phyloP scores from a whole-genome alignment of 1,140 invertebrate genomes.

The Papilio dardanus region DNA sequence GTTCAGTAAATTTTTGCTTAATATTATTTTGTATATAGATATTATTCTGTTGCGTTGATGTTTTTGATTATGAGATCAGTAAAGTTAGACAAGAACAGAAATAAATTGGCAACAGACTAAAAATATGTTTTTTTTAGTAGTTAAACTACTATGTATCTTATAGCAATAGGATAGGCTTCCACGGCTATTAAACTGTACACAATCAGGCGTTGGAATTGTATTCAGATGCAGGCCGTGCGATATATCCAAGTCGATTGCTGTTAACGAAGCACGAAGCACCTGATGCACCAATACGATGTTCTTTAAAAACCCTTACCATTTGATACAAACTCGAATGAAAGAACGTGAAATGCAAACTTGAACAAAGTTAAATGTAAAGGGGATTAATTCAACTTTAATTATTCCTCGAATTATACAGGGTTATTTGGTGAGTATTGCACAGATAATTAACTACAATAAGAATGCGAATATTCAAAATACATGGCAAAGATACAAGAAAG shows the following conservation, averaged over 20 bases:
- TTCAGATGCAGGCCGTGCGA: slow-evolving; percentile 32
- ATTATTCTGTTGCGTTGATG: too few species aligned
- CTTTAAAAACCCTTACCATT: slow-evolving; percentile 24
- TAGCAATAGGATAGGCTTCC: slow-evolving; percentile 2
- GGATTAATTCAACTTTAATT: background rate
- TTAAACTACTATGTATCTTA: too few species aligned
- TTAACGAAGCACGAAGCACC: slow-evolving; percentile 43
- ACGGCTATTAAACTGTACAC: slow-evolving; percentile 30
- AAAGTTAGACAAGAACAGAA: too few species aligned
- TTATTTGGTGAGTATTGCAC: too few species aligned
- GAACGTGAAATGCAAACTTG: background rate
- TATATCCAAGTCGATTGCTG: slow-evolving; percentile 45
- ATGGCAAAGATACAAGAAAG: too few species aligned
- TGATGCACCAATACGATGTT: slow-evolving; percentile 37
- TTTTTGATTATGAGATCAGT: too few species aligned
- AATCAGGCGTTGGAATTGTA: slow-evolving; percentile 42
- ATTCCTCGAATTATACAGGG: background rate
- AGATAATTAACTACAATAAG: too few species aligned
- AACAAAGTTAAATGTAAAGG: background rate
- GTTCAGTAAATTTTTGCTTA: too few species aligned
- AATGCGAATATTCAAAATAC: too few species aligned
- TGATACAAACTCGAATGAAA: background rate
- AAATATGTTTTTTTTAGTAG: background rate
- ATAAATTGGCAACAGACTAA: background rate
- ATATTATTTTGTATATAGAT: too few species aligned